Evolutionary conservation across 2,888 invertebrate genomes (phyloP).

Genomic region (Tolmerus cingulatus): DNA sequence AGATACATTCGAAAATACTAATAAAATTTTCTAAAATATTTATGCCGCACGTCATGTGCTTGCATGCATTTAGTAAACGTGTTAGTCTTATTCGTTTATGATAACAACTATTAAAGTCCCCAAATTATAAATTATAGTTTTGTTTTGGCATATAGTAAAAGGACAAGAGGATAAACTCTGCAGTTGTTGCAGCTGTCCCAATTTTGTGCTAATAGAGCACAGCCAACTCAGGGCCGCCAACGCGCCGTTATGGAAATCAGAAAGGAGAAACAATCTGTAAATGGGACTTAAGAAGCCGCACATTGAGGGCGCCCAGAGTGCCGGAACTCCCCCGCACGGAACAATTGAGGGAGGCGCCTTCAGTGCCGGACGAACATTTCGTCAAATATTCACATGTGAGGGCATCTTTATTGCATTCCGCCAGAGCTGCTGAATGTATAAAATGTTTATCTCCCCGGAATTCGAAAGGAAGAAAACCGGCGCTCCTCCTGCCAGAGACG

Average conservation of each 20-base stretch:
- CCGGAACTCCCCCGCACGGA: constrained; percentile 7
- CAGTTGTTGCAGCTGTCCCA: background rate
- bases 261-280: constrained; percentile 19
- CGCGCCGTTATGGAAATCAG: constrained; percentile 13
- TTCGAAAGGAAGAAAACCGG: constrained; percentile 12
- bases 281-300: constrained; percentile 14
- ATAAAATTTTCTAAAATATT: too few species aligned
- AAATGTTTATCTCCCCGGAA: constrained; percentile 47
- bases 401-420: constrained; percentile 44
- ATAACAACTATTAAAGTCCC: too few species aligned
- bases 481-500: background rate
- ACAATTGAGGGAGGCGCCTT: background rate
- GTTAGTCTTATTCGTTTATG: too few species aligned
- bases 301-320: constrained; percentile 15
- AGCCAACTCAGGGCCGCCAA: background rate
- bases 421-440: constrained; percentile 42
- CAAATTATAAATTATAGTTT: too few species aligned
- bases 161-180: background rate
- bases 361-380: constrained; percentile 30
- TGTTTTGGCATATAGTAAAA: background rate
- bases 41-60: too few species aligned
- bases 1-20: too few species aligned
- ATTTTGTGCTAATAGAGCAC: background rate
- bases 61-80: too few species aligned
- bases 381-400: constrained; percentile 43